phyloP scores from a whole-genome alignment of 1,140 invertebrate genomes.

The Thrips palmi region DNA sequence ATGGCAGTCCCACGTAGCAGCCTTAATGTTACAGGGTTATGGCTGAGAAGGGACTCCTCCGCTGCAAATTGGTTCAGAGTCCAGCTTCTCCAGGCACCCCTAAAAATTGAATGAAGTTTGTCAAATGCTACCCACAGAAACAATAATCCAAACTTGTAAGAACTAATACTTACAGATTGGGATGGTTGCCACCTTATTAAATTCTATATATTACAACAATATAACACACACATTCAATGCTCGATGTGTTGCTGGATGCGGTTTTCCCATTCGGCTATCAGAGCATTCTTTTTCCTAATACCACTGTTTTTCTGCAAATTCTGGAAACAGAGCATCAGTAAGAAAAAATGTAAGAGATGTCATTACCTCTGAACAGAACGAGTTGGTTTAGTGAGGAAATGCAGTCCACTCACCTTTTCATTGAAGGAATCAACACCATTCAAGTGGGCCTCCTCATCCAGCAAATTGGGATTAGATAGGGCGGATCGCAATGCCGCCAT shows the following conservation, averaged over 20 bases:
- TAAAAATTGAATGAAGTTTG: too few species aligned
- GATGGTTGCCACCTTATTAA: too few species aligned
- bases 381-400: background rate
- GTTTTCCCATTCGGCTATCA: conserved; percentile 33
- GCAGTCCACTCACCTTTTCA: conserved; percentile 9
- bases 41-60: too few species aligned
- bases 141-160: too few species aligned
- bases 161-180: too few species aligned
- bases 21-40: too few species aligned
- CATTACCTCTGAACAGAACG: background rate
- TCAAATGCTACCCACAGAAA: too few species aligned
- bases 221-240: too few species aligned
- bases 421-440: conserved; percentile 3
- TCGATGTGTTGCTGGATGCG: conserved; percentile 20
- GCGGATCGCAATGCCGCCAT: conserved; percentile 14
- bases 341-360: conserved; percentile 4
- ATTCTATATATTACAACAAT: too few species aligned
- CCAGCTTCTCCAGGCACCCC: too few species aligned
- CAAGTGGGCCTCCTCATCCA: conserved; percentile 12
- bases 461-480: conserved; percentile 18
- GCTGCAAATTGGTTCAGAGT: too few species aligned
- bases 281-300: conserved; percentile 25
- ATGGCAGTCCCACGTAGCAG: too few species aligned
- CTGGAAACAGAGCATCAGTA: conserved; percentile 18
- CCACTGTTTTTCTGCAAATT: conserved; percentile 17